Evolutionary conservation across 2,888 invertebrate species (phyloP).

Genomic region (Empis livida): DNA sequence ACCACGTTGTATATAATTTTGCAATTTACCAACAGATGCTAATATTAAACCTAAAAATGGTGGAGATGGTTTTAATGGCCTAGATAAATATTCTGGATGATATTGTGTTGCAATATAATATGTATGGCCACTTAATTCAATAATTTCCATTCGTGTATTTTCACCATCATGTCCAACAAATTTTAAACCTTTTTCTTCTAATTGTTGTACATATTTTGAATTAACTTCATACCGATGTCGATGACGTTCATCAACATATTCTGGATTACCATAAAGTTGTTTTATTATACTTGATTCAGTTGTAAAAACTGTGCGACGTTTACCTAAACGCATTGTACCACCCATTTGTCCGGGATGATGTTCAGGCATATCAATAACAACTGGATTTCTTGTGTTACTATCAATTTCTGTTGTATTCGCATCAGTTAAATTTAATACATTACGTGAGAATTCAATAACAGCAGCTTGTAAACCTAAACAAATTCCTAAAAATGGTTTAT

Average conservation of each 20-base stretch:
- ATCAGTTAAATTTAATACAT: conserved; percentile 58
- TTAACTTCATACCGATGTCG: conserved; percentile 97
- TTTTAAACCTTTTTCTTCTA: conserved; percentile 71
- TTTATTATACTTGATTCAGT: conserved; percentile 43
- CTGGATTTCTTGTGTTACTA: conserved; percentile 54
- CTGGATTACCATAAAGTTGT: conserved; percentile 63
- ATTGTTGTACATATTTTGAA: conserved; percentile 62
- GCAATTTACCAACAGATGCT: conserved; percentile 73
- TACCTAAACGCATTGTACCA: conserved; percentile 97
- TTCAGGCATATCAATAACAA: conserved; percentile 98
- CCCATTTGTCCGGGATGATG: conserved; percentile 88
- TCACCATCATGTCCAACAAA: conserved; percentile 81
- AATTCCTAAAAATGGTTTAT: conserved; percentile 87
- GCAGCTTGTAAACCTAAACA: conserved; percentile 97
- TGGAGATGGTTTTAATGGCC: conserved; percentile 84
- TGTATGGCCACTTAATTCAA: conserved; percentile 74
- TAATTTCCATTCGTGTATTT: conserved; percentile 87
- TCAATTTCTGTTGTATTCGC: conserved; percentile 84
- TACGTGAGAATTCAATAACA: conserved; percentile 88
- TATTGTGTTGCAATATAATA: conserved; percentile 94
- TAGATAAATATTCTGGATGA: conserved; percentile 93
- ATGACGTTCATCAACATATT: conserved; percentile 84
- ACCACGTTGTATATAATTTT: conserved; percentile 55
- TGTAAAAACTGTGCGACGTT: conserved; percentile 72
- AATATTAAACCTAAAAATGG: conserved; percentile 90